Evolutionary conservation across 2,888 invertebrate genomes (phyloP).

Genomic region (Ophion costatus): DNA sequence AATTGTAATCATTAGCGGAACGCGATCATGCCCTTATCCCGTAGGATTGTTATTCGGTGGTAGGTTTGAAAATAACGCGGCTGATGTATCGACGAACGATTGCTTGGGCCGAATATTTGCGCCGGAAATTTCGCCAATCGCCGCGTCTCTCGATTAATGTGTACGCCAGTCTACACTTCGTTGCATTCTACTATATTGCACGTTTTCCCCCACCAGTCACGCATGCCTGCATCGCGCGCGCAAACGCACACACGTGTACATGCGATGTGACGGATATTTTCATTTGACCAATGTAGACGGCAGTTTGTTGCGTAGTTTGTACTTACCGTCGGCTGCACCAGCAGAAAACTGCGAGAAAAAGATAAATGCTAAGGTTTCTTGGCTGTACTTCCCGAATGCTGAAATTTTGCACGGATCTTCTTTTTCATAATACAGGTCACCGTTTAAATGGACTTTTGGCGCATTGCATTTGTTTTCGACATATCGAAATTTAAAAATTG

Average conservation of each 20-base stretch:
- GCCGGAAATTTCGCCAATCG: conserved; percentile 70
- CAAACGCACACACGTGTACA: neutral
- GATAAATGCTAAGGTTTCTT: neutral
- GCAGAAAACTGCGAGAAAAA: neutral
- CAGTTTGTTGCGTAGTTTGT: neutral
- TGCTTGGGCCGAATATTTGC: conserved; percentile 68
- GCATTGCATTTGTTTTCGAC: too few species aligned
- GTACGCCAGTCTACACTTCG: neutral
- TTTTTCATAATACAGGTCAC: too few species aligned
- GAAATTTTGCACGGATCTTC: too few species aligned
- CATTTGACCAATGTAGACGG: neutral
- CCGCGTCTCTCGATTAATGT: conserved; percentile 55
- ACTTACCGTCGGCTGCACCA: neutral
- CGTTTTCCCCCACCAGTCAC: neutral
- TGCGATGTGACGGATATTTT: neutral
- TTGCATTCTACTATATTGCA: neutral
- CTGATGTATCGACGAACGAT: conserved; percentile 61
- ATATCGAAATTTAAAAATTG: too few species aligned
- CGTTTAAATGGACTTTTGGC: too few species aligned
- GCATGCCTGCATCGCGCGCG: neutral
- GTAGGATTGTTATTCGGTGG: conserved; percentile 6
- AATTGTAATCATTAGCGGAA: conserved; percentile 29
- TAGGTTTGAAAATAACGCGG: conserved; percentile 63
- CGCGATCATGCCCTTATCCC: conserved; percentile 30
- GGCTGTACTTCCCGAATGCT: neutral